Evolutionary conservation across 2,797 vertebrate genomes (phyloP).

Genomic region (Urocyon cinereoargenteus): DNA sequence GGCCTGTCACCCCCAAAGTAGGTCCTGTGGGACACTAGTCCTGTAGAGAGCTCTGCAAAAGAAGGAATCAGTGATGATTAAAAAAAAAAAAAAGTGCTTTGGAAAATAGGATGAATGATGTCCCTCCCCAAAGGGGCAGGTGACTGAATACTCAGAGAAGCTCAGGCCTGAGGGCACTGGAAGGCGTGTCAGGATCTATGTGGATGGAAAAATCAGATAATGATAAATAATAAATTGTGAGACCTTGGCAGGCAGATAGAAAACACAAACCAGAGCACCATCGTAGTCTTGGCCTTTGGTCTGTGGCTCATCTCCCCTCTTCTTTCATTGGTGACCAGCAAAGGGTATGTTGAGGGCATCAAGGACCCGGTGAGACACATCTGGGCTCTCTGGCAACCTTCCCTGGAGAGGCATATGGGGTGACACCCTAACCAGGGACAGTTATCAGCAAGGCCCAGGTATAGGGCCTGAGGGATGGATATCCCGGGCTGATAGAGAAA

Average conservation of each 20-base stretch:
- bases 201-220: constrained; percentile 64
- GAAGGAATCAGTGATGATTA: neutral
- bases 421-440: neutral
- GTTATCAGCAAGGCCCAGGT: neutral
- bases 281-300: neutral
- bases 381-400: neutral
- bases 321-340: neutral
- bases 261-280: neutral
- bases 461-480: neutral
- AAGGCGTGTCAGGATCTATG: neutral
- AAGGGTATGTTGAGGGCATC: neutral
- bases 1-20: neutral
- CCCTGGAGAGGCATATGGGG: neutral
- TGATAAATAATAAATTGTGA: constrained; percentile 49
- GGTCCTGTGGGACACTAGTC: neutral
- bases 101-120: neutral
- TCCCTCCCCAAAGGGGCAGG: neutral
- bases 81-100: neutral
- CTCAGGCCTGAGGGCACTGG: neutral
- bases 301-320: neutral
- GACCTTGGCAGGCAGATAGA: neutral
- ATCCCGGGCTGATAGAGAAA: neutral
- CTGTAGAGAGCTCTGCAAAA: neutral
- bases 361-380: neutral
- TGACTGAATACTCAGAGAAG: neutral